Conservation (phyloP, 2,113 vertebrate species). For the Hemicordylus capensis region DNA sequence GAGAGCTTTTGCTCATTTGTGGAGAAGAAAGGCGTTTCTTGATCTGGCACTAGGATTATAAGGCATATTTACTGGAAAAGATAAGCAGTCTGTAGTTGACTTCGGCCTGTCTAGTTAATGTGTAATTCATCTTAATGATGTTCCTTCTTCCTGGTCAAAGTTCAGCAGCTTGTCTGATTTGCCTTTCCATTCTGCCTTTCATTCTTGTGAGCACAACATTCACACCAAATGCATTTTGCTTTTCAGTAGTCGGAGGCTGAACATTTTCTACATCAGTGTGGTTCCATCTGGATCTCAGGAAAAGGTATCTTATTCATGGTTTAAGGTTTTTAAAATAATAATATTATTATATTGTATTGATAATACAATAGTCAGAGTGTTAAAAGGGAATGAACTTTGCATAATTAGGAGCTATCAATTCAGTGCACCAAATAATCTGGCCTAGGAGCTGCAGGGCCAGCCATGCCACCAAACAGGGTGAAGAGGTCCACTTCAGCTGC, state of each 20-base stretch:
- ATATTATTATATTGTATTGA: too few species aligned
- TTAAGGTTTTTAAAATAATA: too few species aligned
- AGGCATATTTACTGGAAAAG: not conserved
- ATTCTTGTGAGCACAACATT: too few species aligned
- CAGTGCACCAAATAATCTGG: too few species aligned
- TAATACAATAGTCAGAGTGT: too few species aligned
- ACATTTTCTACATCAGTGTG: not conserved
- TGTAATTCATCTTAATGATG: not conserved
- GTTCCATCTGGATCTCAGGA: not conserved
- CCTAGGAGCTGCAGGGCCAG: too few species aligned
- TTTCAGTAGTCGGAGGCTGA: not conserved
- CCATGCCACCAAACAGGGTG: too few species aligned
- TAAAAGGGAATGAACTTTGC: not conserved
- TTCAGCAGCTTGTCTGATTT: not conserved
- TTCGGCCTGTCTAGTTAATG: not conserved
- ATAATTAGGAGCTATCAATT: not conserved
- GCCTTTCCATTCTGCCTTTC: too few species aligned
- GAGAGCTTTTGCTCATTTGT: too few species aligned
- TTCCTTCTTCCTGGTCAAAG: not conserved
- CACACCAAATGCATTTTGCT: not conserved
- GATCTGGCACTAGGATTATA: too few species aligned
- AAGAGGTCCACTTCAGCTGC: too few species aligned
- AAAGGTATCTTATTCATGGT: not conserved
- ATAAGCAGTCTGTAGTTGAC: not conserved
- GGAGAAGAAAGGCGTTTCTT: too few species aligned